Evolutionary conservation across 2,888 invertebrate genomes (phyloP).

Genomic region (Caenorhabditis plicata): DNA sequence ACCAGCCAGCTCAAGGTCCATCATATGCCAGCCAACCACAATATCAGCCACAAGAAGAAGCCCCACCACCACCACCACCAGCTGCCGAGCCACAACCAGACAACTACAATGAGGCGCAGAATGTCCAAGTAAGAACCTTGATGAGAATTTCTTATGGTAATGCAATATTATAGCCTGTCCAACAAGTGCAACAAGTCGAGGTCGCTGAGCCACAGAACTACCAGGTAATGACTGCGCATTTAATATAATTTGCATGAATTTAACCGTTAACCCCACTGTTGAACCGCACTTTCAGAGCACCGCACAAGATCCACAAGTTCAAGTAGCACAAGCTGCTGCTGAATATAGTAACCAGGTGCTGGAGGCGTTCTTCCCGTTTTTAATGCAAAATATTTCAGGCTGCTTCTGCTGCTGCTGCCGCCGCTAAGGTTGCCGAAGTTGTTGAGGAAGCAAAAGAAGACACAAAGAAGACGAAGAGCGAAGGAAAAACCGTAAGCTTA

Average conservation of each 20-base stretch:
- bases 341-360: constrained; percentile 18
- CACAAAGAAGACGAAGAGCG: constrained; percentile 19
- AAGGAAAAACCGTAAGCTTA: constrained; percentile 16
- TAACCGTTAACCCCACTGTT: constrained; percentile 4
- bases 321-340: constrained; percentile 12
- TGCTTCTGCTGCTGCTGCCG: constrained; percentile 41
- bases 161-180: constrained; percentile 4
- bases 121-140: too few species aligned
- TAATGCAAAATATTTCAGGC: constrained; percentile 9
- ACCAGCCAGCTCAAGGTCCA: constrained; percentile 4
- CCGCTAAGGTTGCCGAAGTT: constrained; percentile 40
- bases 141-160: too few species aligned
- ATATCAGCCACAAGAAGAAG: constrained; percentile 9
- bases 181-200: constrained; percentile 7
- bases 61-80: constrained; percentile 3
- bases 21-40: constrained; percentile 4
- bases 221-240: constrained; percentile 3
- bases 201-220: not conserved
- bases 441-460: constrained; percentile 32
- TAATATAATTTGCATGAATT: constrained; percentile 1
- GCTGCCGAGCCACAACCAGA: not conserved
- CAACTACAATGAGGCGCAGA: too few species aligned
- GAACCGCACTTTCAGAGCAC: constrained; percentile 20
- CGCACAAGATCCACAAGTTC: constrained; percentile 13
- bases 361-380: not conserved